Percentiles rank a stretch among this genome's conserved stretches.
phyloP scores from a whole-genome alignment of 2,797 vertebrate species.

The Gambelia wislizenii region DNA sequence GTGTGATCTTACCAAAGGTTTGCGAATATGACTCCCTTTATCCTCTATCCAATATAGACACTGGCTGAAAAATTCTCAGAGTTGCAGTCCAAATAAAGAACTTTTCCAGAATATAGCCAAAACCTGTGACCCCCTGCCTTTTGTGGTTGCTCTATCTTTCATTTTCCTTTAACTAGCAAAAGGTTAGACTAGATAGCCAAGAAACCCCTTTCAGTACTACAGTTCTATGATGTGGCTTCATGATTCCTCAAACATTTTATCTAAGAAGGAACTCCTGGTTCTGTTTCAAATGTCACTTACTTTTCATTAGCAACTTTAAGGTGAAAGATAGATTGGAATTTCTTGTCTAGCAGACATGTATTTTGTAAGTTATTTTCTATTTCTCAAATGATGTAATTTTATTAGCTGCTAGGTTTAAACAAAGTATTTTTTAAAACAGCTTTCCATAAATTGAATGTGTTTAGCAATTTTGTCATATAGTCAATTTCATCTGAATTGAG shows the following conservation, averaged over 20 bases:
- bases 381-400: slow-evolving; percentile 57
- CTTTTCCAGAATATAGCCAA: no score
- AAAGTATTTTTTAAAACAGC: slow-evolving; percentile 40
- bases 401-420: slow-evolving; percentile 59
- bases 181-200: background rate
- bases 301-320: background rate
- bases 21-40: no score
- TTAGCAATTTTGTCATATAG: slow-evolving; percentile 39
- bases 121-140: background rate
- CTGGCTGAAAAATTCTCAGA: no score
- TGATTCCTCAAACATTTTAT: background rate
- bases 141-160: background rate
- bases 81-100: no score
- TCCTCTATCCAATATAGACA: no score
- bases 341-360: background rate
- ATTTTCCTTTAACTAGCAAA: background rate
- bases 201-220: background rate
- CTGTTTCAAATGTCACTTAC: background rate
- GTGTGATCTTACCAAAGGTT: no score
- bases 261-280: background rate
- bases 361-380: slow-evolving; percentile 50
- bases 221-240: background rate
- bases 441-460: slow-evolving; percentile 45
- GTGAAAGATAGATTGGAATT: background rate
- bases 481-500: slow-evolving; percentile 46